A percentile compares a stretch with the other conserved stretches of the same genome.
Conservation (phyloP, 2,888 invertebrate genomes). For the Ennomos fuscantarius region DNA sequence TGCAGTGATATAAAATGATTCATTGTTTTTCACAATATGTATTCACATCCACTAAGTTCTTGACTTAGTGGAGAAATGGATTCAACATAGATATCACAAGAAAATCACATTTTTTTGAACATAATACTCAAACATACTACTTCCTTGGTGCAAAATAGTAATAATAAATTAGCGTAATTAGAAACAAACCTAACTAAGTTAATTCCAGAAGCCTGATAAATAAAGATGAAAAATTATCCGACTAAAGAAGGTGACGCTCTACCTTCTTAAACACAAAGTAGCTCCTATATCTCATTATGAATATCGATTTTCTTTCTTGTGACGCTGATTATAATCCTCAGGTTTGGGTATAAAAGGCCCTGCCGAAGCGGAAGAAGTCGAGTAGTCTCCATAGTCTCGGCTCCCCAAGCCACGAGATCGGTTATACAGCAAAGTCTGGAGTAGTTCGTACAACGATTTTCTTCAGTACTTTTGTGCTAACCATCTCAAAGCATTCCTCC, state of each 20-base stretch:
- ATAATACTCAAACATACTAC: no score
- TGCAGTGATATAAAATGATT: no score
- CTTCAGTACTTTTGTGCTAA: slow-evolving; percentile 83
- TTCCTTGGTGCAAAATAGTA: no score
- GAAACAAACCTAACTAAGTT: no score
- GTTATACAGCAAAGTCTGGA: slow-evolving; percentile 81
- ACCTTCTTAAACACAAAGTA: slow-evolving; percentile 64
- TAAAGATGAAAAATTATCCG: slow-evolving; percentile 35
- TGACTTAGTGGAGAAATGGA: no score
- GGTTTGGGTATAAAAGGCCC: slow-evolving; percentile 72
- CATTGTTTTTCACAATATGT: no score
- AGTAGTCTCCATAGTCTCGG: slow-evolving; percentile 80
- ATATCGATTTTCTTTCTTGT: slow-evolving; percentile 72
- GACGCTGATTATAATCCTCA: slow-evolving; percentile 68
- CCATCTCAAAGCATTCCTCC: slow-evolving; percentile 70
- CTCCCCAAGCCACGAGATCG: slow-evolving; percentile 71
- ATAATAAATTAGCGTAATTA: no score
- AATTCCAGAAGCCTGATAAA: no score
- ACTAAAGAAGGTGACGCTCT: slow-evolving; percentile 60
- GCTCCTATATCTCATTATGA: slow-evolving; percentile 78
- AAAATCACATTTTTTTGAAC: no score
- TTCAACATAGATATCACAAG: no score
- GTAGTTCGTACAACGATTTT: slow-evolving; percentile 85
- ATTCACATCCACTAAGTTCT: no score
- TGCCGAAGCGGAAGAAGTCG: slow-evolving; percentile 45